These are phyloP conservation scores for Leucozona laternaria DNA, from an alignment of 2,888 invertebrate species.

Conservation along the genomic window DNA sequence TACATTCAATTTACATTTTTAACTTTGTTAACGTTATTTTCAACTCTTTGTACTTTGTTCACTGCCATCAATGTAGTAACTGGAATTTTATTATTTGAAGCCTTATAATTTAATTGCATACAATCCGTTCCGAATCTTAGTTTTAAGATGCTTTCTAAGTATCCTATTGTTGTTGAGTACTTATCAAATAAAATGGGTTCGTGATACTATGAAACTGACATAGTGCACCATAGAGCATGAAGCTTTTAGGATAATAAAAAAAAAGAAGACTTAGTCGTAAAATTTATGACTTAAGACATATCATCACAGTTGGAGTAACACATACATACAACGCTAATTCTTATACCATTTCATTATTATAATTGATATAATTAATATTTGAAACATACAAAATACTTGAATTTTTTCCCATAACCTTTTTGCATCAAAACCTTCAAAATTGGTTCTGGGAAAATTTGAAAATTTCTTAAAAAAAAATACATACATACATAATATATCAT, in stretches of 20 bases:
- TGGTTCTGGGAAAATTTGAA: too few species aligned
- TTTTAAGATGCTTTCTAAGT: slow-evolving; percentile 3
- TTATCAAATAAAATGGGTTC: neutral
- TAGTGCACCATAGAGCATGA: neutral
- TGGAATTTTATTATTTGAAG: neutral
- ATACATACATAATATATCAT: too few species aligned
- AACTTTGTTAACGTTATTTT: neutral
- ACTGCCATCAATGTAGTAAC: neutral
- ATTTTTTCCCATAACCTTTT: too few species aligned
- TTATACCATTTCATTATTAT: neutral
- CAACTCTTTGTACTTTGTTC: neutral
- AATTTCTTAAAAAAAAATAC: too few species aligned
- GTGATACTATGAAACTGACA: neutral
- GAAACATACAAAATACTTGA: too few species aligned
- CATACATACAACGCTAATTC: neutral
- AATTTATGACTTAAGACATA: neutral
- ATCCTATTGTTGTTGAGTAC: neutral
- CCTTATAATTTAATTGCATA: neutral
- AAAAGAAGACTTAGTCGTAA: neutral
- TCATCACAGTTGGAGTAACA: neutral
- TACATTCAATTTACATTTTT: neutral
- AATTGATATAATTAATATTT: too few species aligned
- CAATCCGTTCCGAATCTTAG: neutral
- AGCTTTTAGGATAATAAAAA: slow-evolving; percentile 31
- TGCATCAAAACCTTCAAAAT: too few species aligned